phyloP scores from a whole-genome alignment of 2,888 invertebrate species.

The Antheraea assamensis region DNA sequence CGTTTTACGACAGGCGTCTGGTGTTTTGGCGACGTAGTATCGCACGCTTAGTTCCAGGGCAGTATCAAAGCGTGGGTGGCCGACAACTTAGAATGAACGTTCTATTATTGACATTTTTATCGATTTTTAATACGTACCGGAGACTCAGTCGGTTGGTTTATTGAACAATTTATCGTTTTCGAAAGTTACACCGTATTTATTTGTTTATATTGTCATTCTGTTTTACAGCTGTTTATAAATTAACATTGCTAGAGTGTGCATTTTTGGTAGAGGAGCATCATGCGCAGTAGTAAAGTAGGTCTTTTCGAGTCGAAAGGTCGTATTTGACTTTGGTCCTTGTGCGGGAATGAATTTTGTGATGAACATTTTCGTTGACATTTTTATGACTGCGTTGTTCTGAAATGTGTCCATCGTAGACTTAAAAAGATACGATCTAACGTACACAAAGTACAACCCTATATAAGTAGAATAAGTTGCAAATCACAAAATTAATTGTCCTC shows the following conservation, averaged over 20 bases:
- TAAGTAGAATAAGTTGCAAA: too few relatives aligned
- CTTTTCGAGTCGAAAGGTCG: too few relatives aligned
- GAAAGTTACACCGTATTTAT: slow-evolving; percentile 22
- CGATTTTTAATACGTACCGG: slow-evolving; percentile 30
- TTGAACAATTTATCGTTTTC: slow-evolving; percentile 30
- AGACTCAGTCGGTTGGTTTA: slow-evolving; percentile 24
- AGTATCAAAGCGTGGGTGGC: slow-evolving; percentile 1
- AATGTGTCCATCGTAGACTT: too few relatives aligned
- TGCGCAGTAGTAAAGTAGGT: background rate
- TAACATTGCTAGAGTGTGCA: background rate
- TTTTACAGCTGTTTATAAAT: background rate
- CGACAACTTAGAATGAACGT: background rate
- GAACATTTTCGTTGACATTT: too few relatives aligned
- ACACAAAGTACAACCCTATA: too few relatives aligned
- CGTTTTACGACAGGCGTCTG: slow-evolving; percentile 5
- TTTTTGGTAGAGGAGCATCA: background rate
- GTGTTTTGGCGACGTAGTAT: background rate
- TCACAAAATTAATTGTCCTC: too few relatives aligned
- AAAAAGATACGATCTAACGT: too few relatives aligned
- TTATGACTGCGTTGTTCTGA: too few relatives aligned
- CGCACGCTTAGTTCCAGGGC: background rate
- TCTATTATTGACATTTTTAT: slow-evolving; percentile 24
- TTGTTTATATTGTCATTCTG: background rate
- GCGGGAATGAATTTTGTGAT: too few relatives aligned
- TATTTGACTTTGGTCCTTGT: too few relatives aligned